A percentile compares a stretch with the other conserved stretches of the same genome.
Evolutionary conservation across 1,140 invertebrate genomes (phyloP).

Genomic region (Harpegnathos saltator): DNA sequence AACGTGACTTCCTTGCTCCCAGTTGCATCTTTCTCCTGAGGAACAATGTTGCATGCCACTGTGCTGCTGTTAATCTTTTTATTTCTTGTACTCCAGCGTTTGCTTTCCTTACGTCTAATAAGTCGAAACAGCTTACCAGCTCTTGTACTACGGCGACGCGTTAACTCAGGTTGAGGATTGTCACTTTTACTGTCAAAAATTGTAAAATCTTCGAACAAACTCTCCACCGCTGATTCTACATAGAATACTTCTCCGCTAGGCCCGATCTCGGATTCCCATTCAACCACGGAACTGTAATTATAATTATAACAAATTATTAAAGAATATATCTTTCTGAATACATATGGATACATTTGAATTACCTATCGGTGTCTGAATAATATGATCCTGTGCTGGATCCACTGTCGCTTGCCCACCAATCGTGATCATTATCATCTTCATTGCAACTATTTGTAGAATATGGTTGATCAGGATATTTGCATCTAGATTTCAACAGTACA

Average conservation of each 20-base stretch:
- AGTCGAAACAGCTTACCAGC: slow-evolving; percentile 83
- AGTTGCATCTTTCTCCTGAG: slow-evolving; percentile 69
- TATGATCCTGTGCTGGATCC: slow-evolving; percentile 83
- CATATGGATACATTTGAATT: slow-evolving; percentile 25
- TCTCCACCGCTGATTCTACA: slow-evolving; percentile 86
- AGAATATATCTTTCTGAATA: slow-evolving; percentile 21
- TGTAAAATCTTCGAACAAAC: slow-evolving; percentile 65
- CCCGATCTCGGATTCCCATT: slow-evolving; percentile 88
- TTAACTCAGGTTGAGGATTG: slow-evolving; percentile 79
- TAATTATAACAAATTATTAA: slow-evolving; percentile 50
- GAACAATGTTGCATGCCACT: slow-evolving; percentile 42
- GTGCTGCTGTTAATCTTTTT: slow-evolving; percentile 71
- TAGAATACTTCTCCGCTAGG: slow-evolving; percentile 88
- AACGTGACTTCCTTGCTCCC: slow-evolving; percentile 80
- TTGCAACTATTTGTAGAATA: slow-evolving; percentile 53
- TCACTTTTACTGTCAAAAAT: slow-evolving; percentile 63
- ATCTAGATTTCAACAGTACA: slow-evolving; percentile 62
- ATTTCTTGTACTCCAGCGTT: slow-evolving; percentile 79
- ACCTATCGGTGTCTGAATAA: slow-evolving; percentile 83
- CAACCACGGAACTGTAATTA: slow-evolving; percentile 86
- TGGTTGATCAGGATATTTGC: slow-evolving; percentile 56
- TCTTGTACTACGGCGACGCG: slow-evolving; percentile 80
- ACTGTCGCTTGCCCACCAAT: slow-evolving; percentile 84
- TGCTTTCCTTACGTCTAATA: slow-evolving; percentile 83
- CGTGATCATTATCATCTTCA: slow-evolving; percentile 81